Evolutionary conservation across 2,797 vertebrate genomes (phyloP), one percentile per base, ranked within the genome.

Genomic region (Sebastes cheni): DNA sequence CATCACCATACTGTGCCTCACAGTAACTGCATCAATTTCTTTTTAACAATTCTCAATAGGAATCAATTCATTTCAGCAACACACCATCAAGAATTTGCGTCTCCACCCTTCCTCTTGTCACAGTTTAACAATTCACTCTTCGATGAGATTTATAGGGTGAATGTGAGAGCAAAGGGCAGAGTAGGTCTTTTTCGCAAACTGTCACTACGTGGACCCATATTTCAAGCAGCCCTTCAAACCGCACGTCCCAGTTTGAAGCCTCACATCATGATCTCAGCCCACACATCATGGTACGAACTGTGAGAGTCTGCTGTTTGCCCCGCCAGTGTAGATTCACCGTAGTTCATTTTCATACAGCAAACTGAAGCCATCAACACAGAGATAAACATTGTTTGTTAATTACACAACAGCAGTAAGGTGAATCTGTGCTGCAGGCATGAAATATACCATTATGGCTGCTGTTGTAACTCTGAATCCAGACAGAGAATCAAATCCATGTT

Each of bases 241-340:
- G 16, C 89, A 91, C 80, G 80, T 89, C 70, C 66, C 74, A 75
- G 77, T 71, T 79, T 75, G 50, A 86, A 86, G 18, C 87, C 89
- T 86, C 86, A 88, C 73, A 70, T 83, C 82, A 77, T 71, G 84
- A 81, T 88, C 81, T 82, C 75, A 87, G 86, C 84, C 88, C 88
- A 91, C 88, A 91, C 89, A 92, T 89, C 87, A 86, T n/a, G 82
- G 42, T 67, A 25, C 34, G 32, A 52, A 30, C 46, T 25, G 22
- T 61, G 67, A 78, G 42, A 69, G 62, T 18, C 72, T 36, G 46
- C 56, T 27, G 67, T 67, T 42, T 30, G 23, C 16, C 9, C 4
- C 1, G 27, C 66, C 52, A 71, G 27, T n/a, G 10, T 14, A 64
- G 22, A 78, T 54, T n/a, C 4, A 10, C 39, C 4, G 2, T 2